Percentiles rank a stretch among this genome's conserved stretches.
phyloP scores from a whole-genome alignment of 1,140 invertebrate species.

The Eumeta japonica region DNA sequence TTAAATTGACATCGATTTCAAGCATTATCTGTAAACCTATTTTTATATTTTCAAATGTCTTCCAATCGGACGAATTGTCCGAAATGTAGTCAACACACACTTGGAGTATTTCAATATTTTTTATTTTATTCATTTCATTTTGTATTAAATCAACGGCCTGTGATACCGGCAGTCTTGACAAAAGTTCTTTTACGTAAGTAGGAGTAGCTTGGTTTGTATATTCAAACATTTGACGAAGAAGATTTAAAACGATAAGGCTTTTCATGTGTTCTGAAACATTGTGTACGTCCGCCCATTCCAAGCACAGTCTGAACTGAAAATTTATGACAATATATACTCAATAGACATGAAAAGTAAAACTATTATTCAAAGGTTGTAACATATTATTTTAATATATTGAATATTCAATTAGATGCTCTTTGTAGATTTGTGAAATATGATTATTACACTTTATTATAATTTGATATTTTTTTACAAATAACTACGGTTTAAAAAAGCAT shows the following conservation, averaged over 20 bases:
- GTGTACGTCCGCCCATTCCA: slow-evolving; percentile 63
- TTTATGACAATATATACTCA: background rate
- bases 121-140: slow-evolving; percentile 62
- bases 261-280: slow-evolving; percentile 50
- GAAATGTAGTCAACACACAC: slow-evolving; percentile 64
- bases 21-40: slow-evolving; percentile 63
- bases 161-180: slow-evolving; percentile 52
- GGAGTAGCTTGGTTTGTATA: slow-evolving; percentile 41
- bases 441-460: too few relatives aligned
- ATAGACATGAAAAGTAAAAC: slow-evolving; percentile 1
- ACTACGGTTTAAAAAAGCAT: too few relatives aligned
- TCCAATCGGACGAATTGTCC: slow-evolving; percentile 46
- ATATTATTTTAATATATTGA: too few relatives aligned
- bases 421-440: too few relatives aligned
- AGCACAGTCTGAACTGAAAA: slow-evolving; percentile 61
- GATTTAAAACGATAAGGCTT: slow-evolving; percentile 39
- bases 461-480: too few relatives aligned
- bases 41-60: slow-evolving; percentile 56
- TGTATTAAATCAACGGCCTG: slow-evolving; percentile 63
- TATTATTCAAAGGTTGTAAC: too few relatives aligned
- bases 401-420: too few relatives aligned
- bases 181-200: slow-evolving; percentile 40
- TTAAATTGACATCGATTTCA: slow-evolving; percentile 56
- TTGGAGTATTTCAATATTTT: slow-evolving; percentile 61
- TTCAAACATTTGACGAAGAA: slow-evolving; percentile 42